These are phyloP conservation scores for Chiroxiphia lanceolata DNA, from an alignment of 2,797 vertebrate species.

Conservation along the genomic window DNA sequence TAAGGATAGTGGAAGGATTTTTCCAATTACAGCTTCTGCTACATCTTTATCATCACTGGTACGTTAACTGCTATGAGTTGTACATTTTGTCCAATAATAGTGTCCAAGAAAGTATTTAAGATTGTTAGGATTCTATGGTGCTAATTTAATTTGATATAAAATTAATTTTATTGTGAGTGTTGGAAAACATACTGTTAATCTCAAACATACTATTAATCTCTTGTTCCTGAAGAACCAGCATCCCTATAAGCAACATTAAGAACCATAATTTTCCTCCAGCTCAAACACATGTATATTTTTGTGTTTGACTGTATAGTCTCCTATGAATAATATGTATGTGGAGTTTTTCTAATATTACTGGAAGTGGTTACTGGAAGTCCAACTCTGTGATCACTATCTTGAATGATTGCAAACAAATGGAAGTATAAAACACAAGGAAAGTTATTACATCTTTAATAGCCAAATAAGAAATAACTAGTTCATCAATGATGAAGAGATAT, in stretches of 20 bases:
- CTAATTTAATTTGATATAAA: neutral
- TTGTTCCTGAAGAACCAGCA: neutral
- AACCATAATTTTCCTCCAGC: neutral
- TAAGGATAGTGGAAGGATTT: neutral
- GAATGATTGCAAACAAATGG: neutral
- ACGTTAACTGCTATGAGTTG: neutral
- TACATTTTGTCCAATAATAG: neutral
- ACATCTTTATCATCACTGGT: neutral
- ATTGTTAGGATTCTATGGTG: neutral
- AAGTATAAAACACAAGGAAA: neutral
- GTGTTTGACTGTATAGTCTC: neutral
- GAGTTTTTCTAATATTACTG: neutral
- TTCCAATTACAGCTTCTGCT: neutral
- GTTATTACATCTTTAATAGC: neutral
- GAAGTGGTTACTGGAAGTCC: neutral
- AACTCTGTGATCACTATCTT: neutral
- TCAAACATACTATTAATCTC: neutral
- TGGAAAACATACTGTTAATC: neutral
- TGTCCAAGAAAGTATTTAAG: neutral
- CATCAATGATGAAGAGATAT: neutral
- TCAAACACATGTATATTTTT: neutral
- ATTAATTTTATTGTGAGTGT: neutral
- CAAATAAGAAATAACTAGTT: neutral
- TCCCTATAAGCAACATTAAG: neutral
- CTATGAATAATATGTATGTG: neutral